Percentiles rank a stretch among this genome's conserved stretches.
Evolutionary conservation across 2,113 vertebrate species (phyloP).

Genomic region (Dasypus novemcinctus): DNA sequence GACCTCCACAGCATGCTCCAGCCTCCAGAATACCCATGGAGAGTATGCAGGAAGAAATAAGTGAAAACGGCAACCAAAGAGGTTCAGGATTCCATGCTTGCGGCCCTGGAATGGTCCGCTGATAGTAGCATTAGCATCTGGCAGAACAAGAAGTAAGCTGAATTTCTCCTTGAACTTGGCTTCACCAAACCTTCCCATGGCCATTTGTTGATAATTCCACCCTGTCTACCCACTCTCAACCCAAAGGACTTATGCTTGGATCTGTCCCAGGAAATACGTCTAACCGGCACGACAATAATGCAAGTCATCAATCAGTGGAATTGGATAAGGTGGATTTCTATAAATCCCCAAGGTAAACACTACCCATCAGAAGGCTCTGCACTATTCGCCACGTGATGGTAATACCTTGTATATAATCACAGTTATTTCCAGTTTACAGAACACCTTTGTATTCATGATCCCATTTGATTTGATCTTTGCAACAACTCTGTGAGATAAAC

Average conservation of each 20-base stretch:
- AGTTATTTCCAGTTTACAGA: neutral
- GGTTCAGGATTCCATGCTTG: neutral
- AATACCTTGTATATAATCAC: neutral
- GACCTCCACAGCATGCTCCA: neutral
- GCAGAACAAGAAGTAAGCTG: neutral
- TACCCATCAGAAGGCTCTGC: neutral
- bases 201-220: neutral
- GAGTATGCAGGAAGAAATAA: slow-evolving; percentile 30
- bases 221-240: neutral
- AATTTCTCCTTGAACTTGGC: neutral
- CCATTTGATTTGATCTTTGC: slow-evolving; percentile 29
- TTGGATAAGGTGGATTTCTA: neutral
- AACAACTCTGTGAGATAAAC: neutral
- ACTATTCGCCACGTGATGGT: neutral
- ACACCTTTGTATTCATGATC: neutral
- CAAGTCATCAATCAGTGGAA: neutral
- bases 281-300: neutral
- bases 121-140: neutral
- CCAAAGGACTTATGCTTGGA: neutral
- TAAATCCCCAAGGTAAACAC: neutral
- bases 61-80: neutral
- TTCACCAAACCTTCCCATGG: neutral
- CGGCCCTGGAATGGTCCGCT: neutral
- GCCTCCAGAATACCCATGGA: slow-evolving; percentile 25
- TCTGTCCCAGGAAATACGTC: neutral